Evolutionary conservation across 2,113 vertebrate genomes (phyloP), one percentile per base, ranked within the genome.

Genomic region (Pipra filicauda): DNA sequence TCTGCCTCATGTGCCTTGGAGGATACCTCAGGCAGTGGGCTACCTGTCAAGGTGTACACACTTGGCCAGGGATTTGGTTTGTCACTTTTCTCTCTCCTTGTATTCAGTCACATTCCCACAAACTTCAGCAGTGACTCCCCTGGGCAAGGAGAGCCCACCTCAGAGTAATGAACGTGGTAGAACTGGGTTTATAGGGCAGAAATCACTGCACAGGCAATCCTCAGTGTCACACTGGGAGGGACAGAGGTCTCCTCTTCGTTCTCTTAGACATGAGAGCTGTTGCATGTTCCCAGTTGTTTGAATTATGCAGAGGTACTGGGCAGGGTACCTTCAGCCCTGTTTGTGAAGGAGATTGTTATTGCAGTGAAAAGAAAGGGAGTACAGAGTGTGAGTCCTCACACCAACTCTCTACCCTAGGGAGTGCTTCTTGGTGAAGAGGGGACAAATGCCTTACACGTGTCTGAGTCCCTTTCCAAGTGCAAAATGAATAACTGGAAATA

Each of bases 1-100:
- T 71, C 41, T n/a, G 1, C 27, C 23, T 58, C 21, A 26, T 0
- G 0, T 17, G 31, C 44, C 41, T 85, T 52, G 19, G 37, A 81
- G 59, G 19, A 74, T 23, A 31, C 17, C 64, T 49, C n/a, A 46
- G 66, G 21, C 54, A 70, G 8, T 41, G 64, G 12, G 24, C 35
- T 44, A 2, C 11, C 30, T 85, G 19, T 23, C 59, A 49, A 11
- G 1, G 2, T 66, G 26, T 12, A 15, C n/a, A 57, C 21, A 6
- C 8, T 78, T 11, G 31, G 22, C 5, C 33, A 58, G 15, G 24
- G 24, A 9, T 86, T 48, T 72, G 30, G 2, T 30, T 65, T 85
- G 22, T 91, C 23, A 22, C 18, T 88, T 44, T 37, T 83, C 12
- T 33, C 20, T 72, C 79, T 72, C 0, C 0, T 22, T 79, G 30